Evolutionary conservation across 2,888 invertebrate species (phyloP).

Genomic region (Conomelus anceps): DNA sequence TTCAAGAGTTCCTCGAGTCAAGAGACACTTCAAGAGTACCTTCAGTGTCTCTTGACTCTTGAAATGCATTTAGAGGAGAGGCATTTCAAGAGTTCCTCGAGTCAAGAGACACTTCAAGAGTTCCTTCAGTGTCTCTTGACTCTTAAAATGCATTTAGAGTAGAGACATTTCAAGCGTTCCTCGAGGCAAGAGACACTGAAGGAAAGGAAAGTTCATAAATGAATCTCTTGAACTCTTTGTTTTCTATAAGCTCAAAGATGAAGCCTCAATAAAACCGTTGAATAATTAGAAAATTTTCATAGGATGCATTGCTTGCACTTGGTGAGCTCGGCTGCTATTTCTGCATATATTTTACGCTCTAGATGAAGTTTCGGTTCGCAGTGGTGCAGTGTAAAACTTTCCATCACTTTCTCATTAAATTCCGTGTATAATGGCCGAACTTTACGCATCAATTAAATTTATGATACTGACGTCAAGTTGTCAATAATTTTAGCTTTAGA

Average conservation of each 20-base stretch:
- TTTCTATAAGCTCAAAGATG: not conserved
- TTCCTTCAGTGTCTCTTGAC: no score
- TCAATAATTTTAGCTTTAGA: not conserved
- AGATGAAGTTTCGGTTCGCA: not conserved
- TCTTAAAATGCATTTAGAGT: no score
- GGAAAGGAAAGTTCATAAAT: not conserved
- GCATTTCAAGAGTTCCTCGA: no score
- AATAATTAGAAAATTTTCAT: not conserved
- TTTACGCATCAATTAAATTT: not conserved
- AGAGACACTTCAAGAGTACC: no score
- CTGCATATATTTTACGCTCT: not conserved
- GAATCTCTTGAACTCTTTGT: not conserved
- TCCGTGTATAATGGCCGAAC: not conserved
- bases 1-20: no score
- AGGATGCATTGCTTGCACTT: not conserved
- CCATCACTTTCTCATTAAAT: not conserved
- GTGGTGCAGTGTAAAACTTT: no score
- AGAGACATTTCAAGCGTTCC: no score
- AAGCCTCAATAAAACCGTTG: not conserved
- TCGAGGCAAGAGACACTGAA: no score
- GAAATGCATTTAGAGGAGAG: no score
- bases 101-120: no score
- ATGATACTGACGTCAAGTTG: not conserved
- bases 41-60: no score
- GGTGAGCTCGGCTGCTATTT: not conserved